A percentile compares a stretch with the other conserved stretches of the same genome.
Evolutionary conservation across 1,140 invertebrate genomes (phyloP).

Genomic region (Metopolophium dirhodum): DNA sequence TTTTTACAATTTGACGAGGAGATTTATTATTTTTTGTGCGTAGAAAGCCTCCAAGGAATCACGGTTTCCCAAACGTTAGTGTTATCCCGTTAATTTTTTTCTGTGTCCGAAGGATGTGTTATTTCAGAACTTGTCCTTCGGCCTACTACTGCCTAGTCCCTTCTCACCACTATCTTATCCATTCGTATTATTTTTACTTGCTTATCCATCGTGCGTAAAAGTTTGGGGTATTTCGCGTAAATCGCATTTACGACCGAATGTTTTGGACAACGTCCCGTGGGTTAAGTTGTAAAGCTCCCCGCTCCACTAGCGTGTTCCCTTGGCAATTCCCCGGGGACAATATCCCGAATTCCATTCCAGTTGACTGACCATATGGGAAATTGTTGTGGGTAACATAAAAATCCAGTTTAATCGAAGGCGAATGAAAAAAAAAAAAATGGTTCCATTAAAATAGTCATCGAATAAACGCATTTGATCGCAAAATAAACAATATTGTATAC

Average conservation of each 20-base stretch:
- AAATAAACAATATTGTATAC: background rate
- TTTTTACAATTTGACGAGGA: conserved; percentile 21
- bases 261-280: conserved; percentile 50
- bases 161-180: conserved; percentile 33
- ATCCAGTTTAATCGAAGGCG: conserved; percentile 45
- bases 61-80: background rate
- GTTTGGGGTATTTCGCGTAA: conserved; percentile 52
- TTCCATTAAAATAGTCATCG: conserved; percentile 39
- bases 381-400: conserved; percentile 28
- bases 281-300: conserved; percentile 42
- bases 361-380: conserved; percentile 36
- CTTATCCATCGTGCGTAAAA: conserved; percentile 40
- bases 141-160: background rate
- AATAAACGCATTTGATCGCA: background rate
- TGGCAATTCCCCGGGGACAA: conserved; percentile 29
- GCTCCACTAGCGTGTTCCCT: background rate
- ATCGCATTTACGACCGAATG: conserved; percentile 55
- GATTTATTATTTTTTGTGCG: background rate
- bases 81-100: background rate
- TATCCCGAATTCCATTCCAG: conserved; percentile 44
- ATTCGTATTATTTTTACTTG: conserved; percentile 45
- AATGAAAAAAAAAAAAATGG: background rate
- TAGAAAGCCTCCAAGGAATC: background rate
- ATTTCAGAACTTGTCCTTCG: background rate
- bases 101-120: background rate